A percentile compares a stretch with the other conserved stretches of the same genome.
Conservation (phyloP, 1,140 invertebrate species). For the Portunus trituberculatus region DNA sequence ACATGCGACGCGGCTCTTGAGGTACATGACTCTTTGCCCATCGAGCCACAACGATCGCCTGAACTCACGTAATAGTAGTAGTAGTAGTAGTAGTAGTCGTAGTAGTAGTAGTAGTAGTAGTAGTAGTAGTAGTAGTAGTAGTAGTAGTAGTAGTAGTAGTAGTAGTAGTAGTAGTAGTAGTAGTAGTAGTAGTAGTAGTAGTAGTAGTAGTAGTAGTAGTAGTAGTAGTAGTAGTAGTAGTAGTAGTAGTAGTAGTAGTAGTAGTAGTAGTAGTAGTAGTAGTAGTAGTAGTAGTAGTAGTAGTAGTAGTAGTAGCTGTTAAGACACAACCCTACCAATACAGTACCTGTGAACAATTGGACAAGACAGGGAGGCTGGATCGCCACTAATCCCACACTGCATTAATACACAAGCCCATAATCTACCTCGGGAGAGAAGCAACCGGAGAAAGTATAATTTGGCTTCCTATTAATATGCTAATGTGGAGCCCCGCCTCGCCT, state of each 20-base stretch:
- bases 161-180: not conserved
- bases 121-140: constrained; percentile 17
- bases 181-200: not conserved
- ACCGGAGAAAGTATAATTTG: not conserved
- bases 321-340: too few relatives aligned
- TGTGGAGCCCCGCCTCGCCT: not conserved
- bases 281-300: not conserved
- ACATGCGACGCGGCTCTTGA: too few relatives aligned
- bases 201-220: not conserved
- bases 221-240: not conserved
- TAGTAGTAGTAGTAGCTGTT: not conserved
- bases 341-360: too few relatives aligned
- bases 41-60: too few relatives aligned
- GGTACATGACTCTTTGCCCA: too few relatives aligned
- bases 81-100: not conserved
- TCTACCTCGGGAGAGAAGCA: not conserved
- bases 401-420: not conserved
- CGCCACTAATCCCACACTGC: not conserved
- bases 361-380: too few relatives aligned
- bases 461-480: constrained; percentile 4
- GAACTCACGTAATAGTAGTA: too few relatives aligned
- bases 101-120: not conserved
- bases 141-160: constrained; percentile 16
- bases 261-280: not conserved
- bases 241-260: not conserved